These are phyloP conservation scores for Alfaro cultratus DNA, from an alignment of 2,797 vertebrate genomes.

Conservation along the genomic window DNA sequence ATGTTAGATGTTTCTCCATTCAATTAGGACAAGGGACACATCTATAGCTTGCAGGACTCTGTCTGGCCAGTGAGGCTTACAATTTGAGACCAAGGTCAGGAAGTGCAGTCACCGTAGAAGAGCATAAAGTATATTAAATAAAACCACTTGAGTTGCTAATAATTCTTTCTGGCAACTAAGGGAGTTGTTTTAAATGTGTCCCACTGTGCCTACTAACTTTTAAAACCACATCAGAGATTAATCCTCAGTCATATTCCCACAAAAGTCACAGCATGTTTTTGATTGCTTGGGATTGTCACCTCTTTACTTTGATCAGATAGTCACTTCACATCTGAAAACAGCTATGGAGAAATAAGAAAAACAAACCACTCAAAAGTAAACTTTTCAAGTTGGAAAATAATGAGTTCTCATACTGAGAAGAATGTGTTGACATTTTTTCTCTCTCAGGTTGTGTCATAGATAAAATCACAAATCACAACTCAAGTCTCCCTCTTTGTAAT, in stretches of 20 bases:
- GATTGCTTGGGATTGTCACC: background rate
- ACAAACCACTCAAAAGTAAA: slow-evolving; percentile 22
- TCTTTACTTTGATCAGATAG: background rate
- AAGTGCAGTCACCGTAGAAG: background rate
- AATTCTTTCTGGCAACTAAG: background rate
- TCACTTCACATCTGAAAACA: slow-evolving; percentile 26
- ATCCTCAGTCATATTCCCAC: background rate
- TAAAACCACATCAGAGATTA: background rate
- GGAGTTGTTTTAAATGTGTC: background rate
- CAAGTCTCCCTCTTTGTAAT: slow-evolving; percentile 31
- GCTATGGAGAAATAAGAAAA: background rate
- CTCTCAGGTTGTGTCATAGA: slow-evolving; percentile 33
- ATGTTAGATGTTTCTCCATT: no score
- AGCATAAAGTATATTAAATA: background rate
- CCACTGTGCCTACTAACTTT: background rate
- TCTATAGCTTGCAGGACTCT: no score
- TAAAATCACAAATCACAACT: slow-evolving; percentile 34
- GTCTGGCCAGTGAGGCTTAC: no score
- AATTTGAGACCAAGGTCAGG: background rate
- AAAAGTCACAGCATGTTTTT: background rate
- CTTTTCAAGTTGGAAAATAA: slow-evolving; percentile 51
- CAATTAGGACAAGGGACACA: no score
- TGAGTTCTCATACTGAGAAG: slow-evolving; percentile 44
- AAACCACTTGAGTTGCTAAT: background rate
- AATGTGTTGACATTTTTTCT: slow-evolving; percentile 24